phyloP scores from a whole-genome alignment of 1,140 invertebrate genomes.

The Anadara kagoshimensis region DNA sequence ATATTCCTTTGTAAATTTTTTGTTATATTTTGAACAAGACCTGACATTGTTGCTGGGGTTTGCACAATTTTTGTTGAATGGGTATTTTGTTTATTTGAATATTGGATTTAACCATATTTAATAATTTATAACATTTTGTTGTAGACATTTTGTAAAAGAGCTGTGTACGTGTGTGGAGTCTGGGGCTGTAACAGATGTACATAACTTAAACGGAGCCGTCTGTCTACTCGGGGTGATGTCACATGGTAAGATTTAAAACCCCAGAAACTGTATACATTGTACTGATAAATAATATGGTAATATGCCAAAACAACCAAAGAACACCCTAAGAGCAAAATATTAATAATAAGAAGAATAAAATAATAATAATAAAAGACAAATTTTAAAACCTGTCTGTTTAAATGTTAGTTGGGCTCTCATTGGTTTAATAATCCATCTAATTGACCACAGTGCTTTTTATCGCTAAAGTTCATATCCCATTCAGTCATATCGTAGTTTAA shows the following conservation, averaged over 20 bases:
- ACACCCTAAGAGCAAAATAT: neutral
- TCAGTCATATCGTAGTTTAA: no score
- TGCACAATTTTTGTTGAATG: no score
- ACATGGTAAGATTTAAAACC: slow-evolving; percentile 9
- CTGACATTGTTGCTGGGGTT: no score
- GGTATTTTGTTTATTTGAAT: neutral
- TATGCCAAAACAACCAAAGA: neutral
- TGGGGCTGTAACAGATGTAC: slow-evolving; percentile 26
- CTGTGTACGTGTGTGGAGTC: slow-evolving; percentile 29
- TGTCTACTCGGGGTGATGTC: slow-evolving; percentile 27
- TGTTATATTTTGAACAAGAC: no score
- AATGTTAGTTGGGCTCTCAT: no score
- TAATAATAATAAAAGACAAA: neutral
- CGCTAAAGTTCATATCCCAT: no score
- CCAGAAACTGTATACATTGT: neutral
- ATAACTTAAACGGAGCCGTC: slow-evolving; percentile 31
- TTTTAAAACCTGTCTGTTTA: no score
- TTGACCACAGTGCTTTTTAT: no score
- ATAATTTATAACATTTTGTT: neutral
- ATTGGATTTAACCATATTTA: neutral
- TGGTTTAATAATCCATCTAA: no score
- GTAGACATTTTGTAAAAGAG: slow-evolving; percentile 16
- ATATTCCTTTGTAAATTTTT: no score
- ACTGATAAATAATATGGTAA: neutral
- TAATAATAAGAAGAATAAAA: neutral